Percentiles rank a stretch among this genome's conserved stretches.
phyloP scores from a whole-genome alignment of 2,888 invertebrate species.

The Galerucella nymphaeae region DNA sequence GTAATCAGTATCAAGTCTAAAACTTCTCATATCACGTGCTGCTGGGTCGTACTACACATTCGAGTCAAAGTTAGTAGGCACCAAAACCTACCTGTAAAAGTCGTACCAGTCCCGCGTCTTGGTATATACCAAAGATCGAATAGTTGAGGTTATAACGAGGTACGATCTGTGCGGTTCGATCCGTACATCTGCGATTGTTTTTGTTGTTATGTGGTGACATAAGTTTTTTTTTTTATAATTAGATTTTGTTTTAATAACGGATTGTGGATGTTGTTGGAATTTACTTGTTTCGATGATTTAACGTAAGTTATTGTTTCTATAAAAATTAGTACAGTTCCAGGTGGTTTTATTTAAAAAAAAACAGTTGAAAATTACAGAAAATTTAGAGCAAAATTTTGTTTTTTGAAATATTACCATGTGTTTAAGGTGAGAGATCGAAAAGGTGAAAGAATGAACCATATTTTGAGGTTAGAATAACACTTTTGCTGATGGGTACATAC shows the following conservation, averaged over 20 bases:
- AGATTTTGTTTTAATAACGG: not conserved
- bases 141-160: conserved; percentile 36
- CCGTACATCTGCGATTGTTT: no score
- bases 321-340: no score
- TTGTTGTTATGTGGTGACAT: not conserved
- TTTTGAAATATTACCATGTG: no score
- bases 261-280: not conserved
- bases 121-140: conserved; percentile 21
- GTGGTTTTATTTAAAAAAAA: no score
- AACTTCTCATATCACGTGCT: conserved; percentile 35
- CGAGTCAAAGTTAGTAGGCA: conserved; percentile 35
- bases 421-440: no score
- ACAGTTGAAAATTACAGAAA: no score
- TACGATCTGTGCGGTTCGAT: conserved; percentile 29
- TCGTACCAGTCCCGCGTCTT: conserved; percentile 38
- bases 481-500: no score
- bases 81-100: conserved; percentile 45
- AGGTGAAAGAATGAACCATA: no score
- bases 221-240: not conserved
- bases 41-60: no score
- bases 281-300: not conserved
- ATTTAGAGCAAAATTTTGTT: no score
- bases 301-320: not conserved
- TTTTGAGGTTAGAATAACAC: no score
- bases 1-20: not conserved